Evolutionary conservation across 2,113 vertebrate species (phyloP).

Genomic region (Amblyornis subalaris): DNA sequence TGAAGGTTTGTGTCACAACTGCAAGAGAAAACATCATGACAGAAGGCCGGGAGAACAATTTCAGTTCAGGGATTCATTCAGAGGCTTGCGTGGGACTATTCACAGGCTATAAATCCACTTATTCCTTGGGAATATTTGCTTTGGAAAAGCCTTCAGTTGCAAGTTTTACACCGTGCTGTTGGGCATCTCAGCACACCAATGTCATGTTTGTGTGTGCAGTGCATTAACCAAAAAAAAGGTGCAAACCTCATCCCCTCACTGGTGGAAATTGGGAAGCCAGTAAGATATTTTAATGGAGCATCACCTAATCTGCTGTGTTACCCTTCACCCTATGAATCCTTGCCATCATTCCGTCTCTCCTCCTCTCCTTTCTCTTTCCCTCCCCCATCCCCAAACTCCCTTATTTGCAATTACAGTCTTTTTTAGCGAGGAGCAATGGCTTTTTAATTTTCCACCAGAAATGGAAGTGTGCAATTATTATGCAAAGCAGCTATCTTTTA

Average conservation of each 20-base stretch:
- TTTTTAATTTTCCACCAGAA: conserved; percentile 56
- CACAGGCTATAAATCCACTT: not conserved
- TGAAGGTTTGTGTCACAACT: not conserved
- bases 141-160: not conserved
- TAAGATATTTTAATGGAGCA: not conserved
- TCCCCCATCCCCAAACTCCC: not conserved
- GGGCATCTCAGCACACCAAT: not conserved
- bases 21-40: not conserved
- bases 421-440: conserved; percentile 11
- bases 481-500: conserved; percentile 54
- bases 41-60: not conserved
- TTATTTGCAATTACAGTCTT: conserved; percentile 7
- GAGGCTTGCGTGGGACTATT: not conserved
- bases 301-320: not conserved
- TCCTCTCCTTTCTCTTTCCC: not conserved
- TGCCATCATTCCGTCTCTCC: not conserved
- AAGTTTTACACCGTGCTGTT: not conserved
- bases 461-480: conserved; percentile 41
- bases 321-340: not conserved
- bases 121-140: not conserved
- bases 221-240: not conserved
- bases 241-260: not conserved
- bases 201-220: not conserved
- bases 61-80: not conserved
- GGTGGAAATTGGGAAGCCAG: not conserved